These are phyloP conservation scores for Achlya flavicornis DNA, from an alignment of 2,888 invertebrate species.

Conservation along the genomic window DNA sequence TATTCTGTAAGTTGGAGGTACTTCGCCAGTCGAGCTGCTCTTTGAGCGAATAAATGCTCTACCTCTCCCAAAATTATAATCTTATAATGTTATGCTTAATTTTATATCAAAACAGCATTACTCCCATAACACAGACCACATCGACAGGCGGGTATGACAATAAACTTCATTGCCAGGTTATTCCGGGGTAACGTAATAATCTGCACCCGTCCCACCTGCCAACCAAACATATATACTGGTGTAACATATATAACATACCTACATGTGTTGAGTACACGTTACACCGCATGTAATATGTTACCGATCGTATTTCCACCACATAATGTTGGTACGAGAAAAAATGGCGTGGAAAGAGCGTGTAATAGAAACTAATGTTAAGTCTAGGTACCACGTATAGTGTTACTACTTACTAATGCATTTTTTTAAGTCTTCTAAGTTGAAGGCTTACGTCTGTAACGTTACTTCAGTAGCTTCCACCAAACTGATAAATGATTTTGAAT, in stretches of 20 bases:
- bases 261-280: neutral
- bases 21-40: too few relatives aligned
- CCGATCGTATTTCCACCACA: constrained; percentile 13
- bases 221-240: neutral
- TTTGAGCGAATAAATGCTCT: too few relatives aligned
- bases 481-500: too few relatives aligned
- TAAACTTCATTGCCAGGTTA: constrained; percentile 14
- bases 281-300: constrained; percentile 8
- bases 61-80: too few relatives aligned
- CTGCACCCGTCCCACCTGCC: constrained; percentile 14
- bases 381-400: too few relatives aligned
- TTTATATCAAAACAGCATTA: neutral
- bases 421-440: too few relatives aligned
- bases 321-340: neutral
- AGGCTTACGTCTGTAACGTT: too few relatives aligned
- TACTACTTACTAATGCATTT: too few relatives aligned
- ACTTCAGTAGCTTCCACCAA: too few relatives aligned
- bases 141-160: constrained; percentile 16
- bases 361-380: too few relatives aligned
- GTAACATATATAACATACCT: neutral
- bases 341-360: neutral
- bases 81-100: too few relatives aligned
- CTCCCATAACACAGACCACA: constrained; percentile 7
- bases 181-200: constrained; percentile 12
- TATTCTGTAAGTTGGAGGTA: too few relatives aligned